Conservation (phyloP, 2,113 vertebrate species). For the Cebus imitator region DNA sequence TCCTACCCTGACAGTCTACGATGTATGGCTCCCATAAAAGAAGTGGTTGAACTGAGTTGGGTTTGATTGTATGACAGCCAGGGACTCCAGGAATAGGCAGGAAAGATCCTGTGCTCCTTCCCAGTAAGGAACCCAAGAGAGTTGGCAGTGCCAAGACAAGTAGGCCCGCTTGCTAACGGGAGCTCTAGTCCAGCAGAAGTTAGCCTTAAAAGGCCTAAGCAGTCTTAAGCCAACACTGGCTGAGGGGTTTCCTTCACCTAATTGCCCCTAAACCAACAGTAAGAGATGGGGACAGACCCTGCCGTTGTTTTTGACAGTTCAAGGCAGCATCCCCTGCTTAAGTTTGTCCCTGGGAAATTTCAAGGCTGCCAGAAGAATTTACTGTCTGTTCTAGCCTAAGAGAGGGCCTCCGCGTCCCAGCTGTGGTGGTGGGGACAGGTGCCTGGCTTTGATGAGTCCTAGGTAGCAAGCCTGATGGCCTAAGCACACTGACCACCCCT, state of each 20-base stretch:
- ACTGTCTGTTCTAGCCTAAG: background rate
- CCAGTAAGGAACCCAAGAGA: background rate
- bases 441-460: too few relatives aligned
- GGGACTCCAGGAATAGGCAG: background rate
- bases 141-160: rapidly evolving
- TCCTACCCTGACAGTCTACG: rapidly evolving
- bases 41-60: rapidly evolving
- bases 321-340: background rate
- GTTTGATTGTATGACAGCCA: rapidly evolving
- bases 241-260: background rate
- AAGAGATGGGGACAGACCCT: background rate
- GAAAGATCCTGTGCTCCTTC: background rate
- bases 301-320: background rate
- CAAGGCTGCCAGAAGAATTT: background rate
- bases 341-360: background rate
- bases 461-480: background rate
- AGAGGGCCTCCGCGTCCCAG: rapidly evolving
- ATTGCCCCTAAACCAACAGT: background rate
- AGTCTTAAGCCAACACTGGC: background rate
- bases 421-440: rapidly evolving
- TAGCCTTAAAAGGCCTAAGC: background rate
- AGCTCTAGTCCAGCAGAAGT: background rate
- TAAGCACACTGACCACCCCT: rapidly evolving
- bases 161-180: background rate
- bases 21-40: background rate